A percentile compares a stretch with the other conserved stretches of the same genome.
phyloP scores from a whole-genome alignment of 2,888 invertebrate genomes.

The Labia minor region DNA sequence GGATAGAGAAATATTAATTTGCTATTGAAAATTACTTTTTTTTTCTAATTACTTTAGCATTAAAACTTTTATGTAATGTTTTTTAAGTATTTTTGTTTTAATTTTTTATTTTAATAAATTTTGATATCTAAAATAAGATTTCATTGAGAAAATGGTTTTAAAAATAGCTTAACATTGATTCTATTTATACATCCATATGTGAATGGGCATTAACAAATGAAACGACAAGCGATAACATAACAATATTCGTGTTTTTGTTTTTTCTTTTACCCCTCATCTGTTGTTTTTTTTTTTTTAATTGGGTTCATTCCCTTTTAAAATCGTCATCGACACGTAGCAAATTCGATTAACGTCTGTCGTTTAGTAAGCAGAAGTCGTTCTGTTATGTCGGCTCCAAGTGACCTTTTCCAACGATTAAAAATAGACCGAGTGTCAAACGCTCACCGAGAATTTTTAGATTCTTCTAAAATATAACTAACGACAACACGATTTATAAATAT shows the following conservation, averaged over 20 bases:
- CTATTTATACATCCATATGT: neutral
- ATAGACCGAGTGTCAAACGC: slow-evolving; percentile 3
- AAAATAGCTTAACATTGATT: neutral
- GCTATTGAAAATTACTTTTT: too few species aligned
- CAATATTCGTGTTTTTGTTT: neutral
- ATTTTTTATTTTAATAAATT: neutral
- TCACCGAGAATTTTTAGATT: slow-evolving; percentile 2
- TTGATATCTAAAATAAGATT: neutral
- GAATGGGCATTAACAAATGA: neutral
- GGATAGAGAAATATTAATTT: too few species aligned
- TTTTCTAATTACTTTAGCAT: too few species aligned
- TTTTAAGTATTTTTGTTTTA: neutral
- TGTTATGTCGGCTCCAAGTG: slow-evolving; percentile 3
- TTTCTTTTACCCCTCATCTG: neutral
- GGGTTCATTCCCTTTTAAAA: neutral
- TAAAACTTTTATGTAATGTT: too few species aligned
- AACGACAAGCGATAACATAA: neutral
- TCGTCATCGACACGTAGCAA: neutral
- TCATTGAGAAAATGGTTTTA: neutral
- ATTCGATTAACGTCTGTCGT: slow-evolving; percentile 13
- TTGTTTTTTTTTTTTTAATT: neutral
- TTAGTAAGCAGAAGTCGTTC: slow-evolving; percentile 7
- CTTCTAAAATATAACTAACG: neutral
- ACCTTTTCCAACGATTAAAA: slow-evolving; percentile 13
- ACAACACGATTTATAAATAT: neutral